Percentiles rank a stretch among this genome's conserved stretches.
phyloP scores from a whole-genome alignment of 2,888 invertebrate species.

The Synanthedon vespiformis region DNA sequence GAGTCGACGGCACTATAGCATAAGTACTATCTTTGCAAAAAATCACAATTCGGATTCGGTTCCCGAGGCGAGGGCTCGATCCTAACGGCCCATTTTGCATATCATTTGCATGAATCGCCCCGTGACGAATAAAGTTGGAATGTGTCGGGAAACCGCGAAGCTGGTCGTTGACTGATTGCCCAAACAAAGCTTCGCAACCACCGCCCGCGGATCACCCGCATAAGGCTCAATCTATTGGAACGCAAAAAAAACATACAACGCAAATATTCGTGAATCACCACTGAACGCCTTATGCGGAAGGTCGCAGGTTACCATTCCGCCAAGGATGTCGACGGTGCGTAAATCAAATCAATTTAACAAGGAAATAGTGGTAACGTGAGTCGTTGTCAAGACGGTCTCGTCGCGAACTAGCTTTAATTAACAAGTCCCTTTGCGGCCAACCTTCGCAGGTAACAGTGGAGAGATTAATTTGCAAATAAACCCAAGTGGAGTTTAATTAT shows the following conservation, averaged over 20 bases:
- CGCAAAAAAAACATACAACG: conserved; percentile 24
- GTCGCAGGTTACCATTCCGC: conserved; percentile 38
- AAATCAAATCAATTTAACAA: conserved; percentile 46
- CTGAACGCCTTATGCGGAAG: conserved; percentile 43
- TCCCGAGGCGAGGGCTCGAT: conserved; percentile 21
- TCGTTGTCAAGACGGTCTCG: conserved; percentile 12
- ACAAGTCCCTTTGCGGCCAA: conserved; percentile 37
- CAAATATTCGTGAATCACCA: conserved; percentile 45
- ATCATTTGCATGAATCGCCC: conserved; percentile 51
- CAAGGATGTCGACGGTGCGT: conserved; percentile 40
- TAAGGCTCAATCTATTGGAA: conserved; percentile 32
- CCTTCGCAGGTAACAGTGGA: conserved; percentile 35
- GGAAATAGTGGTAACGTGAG: conserved; percentile 23
- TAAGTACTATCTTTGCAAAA: conserved; percentile 16
- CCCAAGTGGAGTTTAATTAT: neutral
- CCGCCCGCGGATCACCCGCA: conserved; percentile 21
- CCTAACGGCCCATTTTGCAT: conserved; percentile 40
- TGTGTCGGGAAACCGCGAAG: conserved; percentile 33
- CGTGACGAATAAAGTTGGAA: conserved; percentile 40
- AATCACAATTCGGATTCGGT: conserved; percentile 18
- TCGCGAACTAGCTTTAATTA: conserved; percentile 45
- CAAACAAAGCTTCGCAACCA: conserved; percentile 17
- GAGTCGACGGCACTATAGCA: conserved; percentile 5
- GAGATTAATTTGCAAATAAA: neutral
- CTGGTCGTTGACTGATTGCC: conserved; percentile 49